Base-by-base conservation (phyloP, 2,797 vertebrate species). In the Chelon auratus region DNA sequence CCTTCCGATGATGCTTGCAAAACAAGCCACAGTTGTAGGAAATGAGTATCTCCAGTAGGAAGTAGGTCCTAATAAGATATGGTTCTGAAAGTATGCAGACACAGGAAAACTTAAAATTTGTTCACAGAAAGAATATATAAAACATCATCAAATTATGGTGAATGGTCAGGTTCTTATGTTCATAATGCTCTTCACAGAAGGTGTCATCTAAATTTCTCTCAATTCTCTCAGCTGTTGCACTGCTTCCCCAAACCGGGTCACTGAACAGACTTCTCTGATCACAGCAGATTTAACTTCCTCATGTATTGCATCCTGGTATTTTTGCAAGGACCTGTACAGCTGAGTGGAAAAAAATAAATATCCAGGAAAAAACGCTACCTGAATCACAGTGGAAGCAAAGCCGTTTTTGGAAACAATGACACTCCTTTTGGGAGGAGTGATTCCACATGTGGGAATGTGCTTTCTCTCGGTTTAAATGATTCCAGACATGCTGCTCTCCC, bases 391-490 rank as follows among this genome's bases (percentile, higher is more conserved):
- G 58, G 77, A 79, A 73, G 85, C 61, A 76, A 77, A 72, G 72
- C 78, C 85, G 72, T 81, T 83, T 90, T 88, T 92, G 91, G 93
- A 94, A 94, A 93, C 82, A 92, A 87, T 93, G 91, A 93, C 90
- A 87, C 68, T 91, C 75, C 78, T 92, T 81, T 86, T 82, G 80
- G 86, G 81, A 85, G 84, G 83, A 92, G 68, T 87, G 82, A 90
- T 90, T 92, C 90, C 90, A 90, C 88, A 88, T 89, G 84, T 75
- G 85, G 84, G 87, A 93, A 93, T 92, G 84, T 71, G 84, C 87
- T 89, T 77, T 86, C 73, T 65, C 80, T 83, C 70, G 47, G 71
- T 79, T 87, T 92, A 94, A 94, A 86, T 91, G 87, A 91, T 93
- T 94, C 90, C 93, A 94, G 93, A 93, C 89, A 66, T 42, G 50